Base-by-base conservation (phyloP, 2,113 vertebrate genomes). In the Mola mola region DNA sequence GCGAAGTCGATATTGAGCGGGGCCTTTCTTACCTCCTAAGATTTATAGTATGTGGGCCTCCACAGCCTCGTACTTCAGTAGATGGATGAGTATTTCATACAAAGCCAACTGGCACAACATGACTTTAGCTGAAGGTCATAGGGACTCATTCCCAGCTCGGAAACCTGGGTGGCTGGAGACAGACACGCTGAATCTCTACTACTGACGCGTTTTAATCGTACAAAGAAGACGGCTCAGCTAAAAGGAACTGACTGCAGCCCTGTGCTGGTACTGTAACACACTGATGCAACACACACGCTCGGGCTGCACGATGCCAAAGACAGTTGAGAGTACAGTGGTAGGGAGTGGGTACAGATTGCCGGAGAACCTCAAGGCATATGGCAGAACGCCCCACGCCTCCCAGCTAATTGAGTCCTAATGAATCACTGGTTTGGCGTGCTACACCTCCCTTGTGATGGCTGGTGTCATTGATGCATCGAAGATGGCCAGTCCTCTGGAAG, bases 361-460 rank as follows among this genome's bases (percentile, higher is more conserved):
- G 73, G 62, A 44, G 65, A 76, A 72, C 73, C 83, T 78, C 3
- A 20, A 82, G 87, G 79, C 89, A 89, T 88, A 90, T 88, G 88
- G 89, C 82, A 70, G 66, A 60, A 51, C 58, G 62, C 81, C 79
- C 75, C 80, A 64, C 71, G 81, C 82, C 88, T 88, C 72, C 74
- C 62, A 72, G 88, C 82, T 88, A 87, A 90, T 83, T 84, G 74
- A 83, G 78, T 88, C 84, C 87, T 89, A 90, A 90, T 89, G 87
- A 91, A 90, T 90, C 87, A 90, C 75, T 79, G 81, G 61, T 83
- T 75, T 88, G 86, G 83, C 88, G 52, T 79, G 64, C 68, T 55
- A 79, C 81, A 83, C 5, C 59, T 83, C 84, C 83, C 81, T 74
- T 7, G 75, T 83, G 85, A 84, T 49, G 86, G 72, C 68, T 78